phyloP scores from a whole-genome alignment of 2,113 vertebrate genomes.

The Bufo gargarizans region DNA sequence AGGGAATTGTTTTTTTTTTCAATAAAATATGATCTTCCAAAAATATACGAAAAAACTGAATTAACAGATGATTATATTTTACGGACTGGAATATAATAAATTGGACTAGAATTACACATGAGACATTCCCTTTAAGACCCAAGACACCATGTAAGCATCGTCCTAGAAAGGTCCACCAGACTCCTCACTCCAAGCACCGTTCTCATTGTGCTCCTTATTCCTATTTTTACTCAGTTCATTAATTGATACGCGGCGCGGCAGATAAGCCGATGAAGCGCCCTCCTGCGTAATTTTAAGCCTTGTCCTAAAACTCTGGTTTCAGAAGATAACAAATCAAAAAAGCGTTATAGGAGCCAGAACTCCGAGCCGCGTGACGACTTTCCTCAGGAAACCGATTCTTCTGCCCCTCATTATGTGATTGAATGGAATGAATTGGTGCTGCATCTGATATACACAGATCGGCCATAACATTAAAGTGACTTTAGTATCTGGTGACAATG shows the following conservation, averaged over 20 bases:
- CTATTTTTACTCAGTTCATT: neutral
- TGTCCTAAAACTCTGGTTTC: neutral
- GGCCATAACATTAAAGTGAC: too few relatives aligned
- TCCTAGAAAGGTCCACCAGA: neutral
- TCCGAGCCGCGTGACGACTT: neutral
- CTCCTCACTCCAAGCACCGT: neutral
- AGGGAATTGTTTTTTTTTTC: too few relatives aligned
- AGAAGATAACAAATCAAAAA: conserved; percentile 12
- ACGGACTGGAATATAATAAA: neutral
- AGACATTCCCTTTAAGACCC: neutral
- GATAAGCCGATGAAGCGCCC: neutral
- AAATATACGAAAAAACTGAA: too few relatives aligned
- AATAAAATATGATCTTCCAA: too few relatives aligned
- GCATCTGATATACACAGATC: neutral
- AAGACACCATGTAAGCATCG: neutral
- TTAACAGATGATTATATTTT: too few relatives aligned
- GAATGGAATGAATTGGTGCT: neutral
- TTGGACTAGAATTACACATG: neutral
- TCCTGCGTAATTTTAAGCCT: neutral
- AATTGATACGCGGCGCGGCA: neutral
- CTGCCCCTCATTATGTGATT: neutral
- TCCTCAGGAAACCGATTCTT: neutral
- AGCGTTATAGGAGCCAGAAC: neutral
- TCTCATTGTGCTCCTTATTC: neutral
- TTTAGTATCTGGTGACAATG: too few relatives aligned